Percentiles rank a stretch among this genome's conserved stretches.
Conservation (phyloP, 2,888 invertebrate species). For the Philereme transversata region DNA sequence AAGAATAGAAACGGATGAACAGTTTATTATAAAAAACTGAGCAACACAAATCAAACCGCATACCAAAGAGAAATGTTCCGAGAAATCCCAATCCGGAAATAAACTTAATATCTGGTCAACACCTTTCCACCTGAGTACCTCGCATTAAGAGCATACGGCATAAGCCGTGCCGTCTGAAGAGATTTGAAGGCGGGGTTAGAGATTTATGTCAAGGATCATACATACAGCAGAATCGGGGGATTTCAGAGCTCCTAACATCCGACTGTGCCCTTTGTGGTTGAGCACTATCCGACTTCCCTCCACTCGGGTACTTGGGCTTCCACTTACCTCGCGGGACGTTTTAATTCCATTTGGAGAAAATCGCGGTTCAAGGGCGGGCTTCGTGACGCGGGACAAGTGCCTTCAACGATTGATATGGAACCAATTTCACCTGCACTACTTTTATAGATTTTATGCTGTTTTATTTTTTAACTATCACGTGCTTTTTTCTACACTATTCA, state of each 20-base stretch:
- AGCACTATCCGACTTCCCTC: conserved; percentile 81
- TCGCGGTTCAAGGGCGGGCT: conserved; percentile 50
- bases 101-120: conserved; percentile 33
- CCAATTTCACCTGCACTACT: conserved; percentile 16
- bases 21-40: no score
- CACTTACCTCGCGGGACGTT: conserved; percentile 79
- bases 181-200: conserved; percentile 83
- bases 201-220: conserved; percentile 84
- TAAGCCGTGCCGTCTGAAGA: conserved; percentile 77
- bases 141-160: conserved; percentile 72
- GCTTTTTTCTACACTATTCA: not conserved
- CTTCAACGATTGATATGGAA: conserved; percentile 21
- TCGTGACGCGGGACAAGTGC: conserved; percentile 32
- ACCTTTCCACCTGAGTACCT: conserved; percentile 43
- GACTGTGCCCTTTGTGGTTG: conserved; percentile 81
- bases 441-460: conserved; percentile 20
- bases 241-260: conserved; percentile 79
- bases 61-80: not conserved
- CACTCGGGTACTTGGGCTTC: conserved; percentile 74
- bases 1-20: no score
- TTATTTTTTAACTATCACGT: conserved; percentile 8
- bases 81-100: conserved; percentile 14
- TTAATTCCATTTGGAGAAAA: conserved; percentile 78
- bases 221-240: conserved; percentile 75
- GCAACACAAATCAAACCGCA: not conserved